These are phyloP conservation scores for Pollimyrus isidori DNA, from an alignment of 2,113 vertebrate species.

Conservation along the genomic window DNA sequence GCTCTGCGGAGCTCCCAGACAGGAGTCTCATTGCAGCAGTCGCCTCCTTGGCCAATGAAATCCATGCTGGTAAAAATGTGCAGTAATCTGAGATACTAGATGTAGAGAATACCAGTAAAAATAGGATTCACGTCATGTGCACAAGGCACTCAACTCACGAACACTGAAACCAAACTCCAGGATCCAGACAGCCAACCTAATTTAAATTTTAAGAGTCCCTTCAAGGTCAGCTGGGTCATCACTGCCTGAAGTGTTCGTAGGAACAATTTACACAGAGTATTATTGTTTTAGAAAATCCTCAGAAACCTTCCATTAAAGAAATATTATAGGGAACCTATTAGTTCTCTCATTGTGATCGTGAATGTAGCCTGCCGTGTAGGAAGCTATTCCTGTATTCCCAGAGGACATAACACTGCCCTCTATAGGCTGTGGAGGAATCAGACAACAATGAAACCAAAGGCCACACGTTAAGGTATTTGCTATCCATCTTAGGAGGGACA, in stretches of 20 bases:
- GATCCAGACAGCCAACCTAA: neutral
- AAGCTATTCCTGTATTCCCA: neutral
- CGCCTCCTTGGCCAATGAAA: neutral
- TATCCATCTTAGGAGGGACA: neutral
- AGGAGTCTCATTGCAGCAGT: neutral
- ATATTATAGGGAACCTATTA: neutral
- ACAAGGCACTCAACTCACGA: neutral
- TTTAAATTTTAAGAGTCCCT: neutral
- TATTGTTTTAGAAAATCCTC: neutral
- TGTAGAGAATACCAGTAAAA: neutral
- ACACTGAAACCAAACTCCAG: neutral
- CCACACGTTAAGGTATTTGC: neutral
- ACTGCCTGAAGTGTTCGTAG: neutral
- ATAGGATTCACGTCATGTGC: neutral
- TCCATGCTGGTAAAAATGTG: neutral
- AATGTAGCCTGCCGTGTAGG: neutral
- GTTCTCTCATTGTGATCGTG: neutral
- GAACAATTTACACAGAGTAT: neutral
- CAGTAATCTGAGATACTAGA: neutral
- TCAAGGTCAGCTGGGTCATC: neutral
- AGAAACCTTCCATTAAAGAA: neutral
- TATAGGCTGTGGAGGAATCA: neutral
- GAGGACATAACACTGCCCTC: neutral
- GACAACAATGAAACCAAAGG: neutral
- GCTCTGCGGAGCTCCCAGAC: neutral